Percentiles rank a stretch among this genome's conserved stretches.
Conservation (phyloP, 2,888 invertebrate genomes). For the Drosophila subsilvestris region DNA sequence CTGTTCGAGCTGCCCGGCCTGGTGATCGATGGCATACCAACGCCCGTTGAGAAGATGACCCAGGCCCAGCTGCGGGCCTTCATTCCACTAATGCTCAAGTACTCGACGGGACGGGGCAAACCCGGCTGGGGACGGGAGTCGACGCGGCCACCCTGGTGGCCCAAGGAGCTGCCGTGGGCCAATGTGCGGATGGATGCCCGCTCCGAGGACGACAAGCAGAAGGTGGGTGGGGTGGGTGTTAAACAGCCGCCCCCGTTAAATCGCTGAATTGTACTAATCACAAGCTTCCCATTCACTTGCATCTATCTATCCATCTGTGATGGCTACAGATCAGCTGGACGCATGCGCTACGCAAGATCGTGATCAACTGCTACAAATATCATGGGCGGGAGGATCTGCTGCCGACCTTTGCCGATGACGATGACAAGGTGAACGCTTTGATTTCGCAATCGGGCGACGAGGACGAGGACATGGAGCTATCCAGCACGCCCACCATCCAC, state of each 20-base stretch:
- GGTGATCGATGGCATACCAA: conserved; percentile 98
- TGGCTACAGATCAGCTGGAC: conserved; percentile 96
- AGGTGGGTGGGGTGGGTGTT: conserved; percentile 86
- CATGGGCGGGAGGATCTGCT: conserved; percentile 97
- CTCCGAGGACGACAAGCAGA: conserved; percentile 98
- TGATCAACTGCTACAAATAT: conserved; percentile 99
- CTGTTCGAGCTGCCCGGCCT: conserved; percentile 97
- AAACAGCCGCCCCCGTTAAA: conserved; percentile 48
- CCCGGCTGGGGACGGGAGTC: conserved; percentile 99
- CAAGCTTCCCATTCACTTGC: neutral
- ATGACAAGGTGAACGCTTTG: conserved; percentile 89
- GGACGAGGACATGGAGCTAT: conserved; percentile 79
- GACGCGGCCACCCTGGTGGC: conserved; percentile 99
- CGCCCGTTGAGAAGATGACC: conserved; percentile 99
- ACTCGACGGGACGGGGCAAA: conserved; percentile 97
- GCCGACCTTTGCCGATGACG: conserved; percentile 96
- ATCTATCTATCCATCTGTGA: conserved; percentile 60
- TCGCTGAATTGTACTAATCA: conserved; percentile 39
- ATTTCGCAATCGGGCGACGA: conserved; percentile 83
- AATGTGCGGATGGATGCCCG: conserved; percentile 99
- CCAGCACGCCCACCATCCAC: conserved; percentile 72
- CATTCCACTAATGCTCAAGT: conserved; percentile 98
- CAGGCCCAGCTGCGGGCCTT: conserved; percentile 98
- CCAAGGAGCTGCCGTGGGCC: conserved; percentile 98
- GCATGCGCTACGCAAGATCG: conserved; percentile 97